Evolutionary conservation across 23 tunicate genomes (phyloP), one percentile per base, ranked within the genome.

Genomic region (Phallusia fumigata): DNA sequence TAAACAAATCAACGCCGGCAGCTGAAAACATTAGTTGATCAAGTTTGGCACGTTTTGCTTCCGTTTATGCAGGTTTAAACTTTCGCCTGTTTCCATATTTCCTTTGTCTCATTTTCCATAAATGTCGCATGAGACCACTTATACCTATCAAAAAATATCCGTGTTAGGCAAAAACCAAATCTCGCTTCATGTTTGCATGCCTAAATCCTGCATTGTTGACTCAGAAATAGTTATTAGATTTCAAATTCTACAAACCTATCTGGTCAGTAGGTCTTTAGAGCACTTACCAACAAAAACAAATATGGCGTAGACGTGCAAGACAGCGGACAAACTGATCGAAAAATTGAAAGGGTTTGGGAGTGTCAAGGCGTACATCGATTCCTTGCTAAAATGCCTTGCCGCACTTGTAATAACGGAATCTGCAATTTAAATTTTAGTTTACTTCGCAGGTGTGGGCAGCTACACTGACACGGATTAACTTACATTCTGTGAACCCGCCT

Each of bases 81-180:
- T 86, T 86, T 30, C 76, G 65, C 36, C 90, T 76, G 0, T 80
- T 64, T 11, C 90, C 90, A 34, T 64, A 86, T 64, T 86, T 91
- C n/a, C 47, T 32, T 30, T 84, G 78, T 30, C 96, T 77, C 84
- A 81, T 49, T 40, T 91, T 91, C 96, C 96, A 91, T 90, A 91
- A 86, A 73, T 91, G 83, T 22, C 90, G 84, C 86, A 91, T 82
- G 77, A 91, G 19, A 21, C 78, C 31, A 22, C 28, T 18, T 19
- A 79, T 44, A 35, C 30, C 93, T 85, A 45, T 79, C 36, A 78
- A 32, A 35, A 40, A 40, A 40, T 3, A 40, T 3, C 47, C 5
- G 10, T 40, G 47, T 10, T n/a, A n/a, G n/a, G n/a, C n/a, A n/a
- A n/a, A n/a, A n/a, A n/a, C n/a, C n/a, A n/a, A 40, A 40, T 40